Evolutionary conservation across 2,113 vertebrate genomes (phyloP).

Genomic region (Mobula birostris): DNA sequence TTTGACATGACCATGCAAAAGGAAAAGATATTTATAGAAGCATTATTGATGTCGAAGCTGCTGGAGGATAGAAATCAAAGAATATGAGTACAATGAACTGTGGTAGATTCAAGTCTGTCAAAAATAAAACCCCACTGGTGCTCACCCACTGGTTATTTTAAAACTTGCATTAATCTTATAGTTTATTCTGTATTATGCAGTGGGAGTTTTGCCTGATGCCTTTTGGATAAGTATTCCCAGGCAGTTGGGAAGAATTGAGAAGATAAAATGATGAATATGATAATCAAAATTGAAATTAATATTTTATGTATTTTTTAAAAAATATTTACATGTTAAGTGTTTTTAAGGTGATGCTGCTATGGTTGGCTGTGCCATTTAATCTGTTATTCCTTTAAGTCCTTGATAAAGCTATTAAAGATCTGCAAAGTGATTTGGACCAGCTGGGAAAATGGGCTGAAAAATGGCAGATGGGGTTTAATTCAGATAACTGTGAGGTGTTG

Average conservation of each 20-base stretch:
- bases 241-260: not conserved
- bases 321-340: not conserved
- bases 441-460: too few species aligned
- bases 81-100: not conserved
- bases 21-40: not conserved
- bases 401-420: not conserved
- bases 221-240: not conserved
- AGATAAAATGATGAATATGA: not conserved
- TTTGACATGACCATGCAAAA: not conserved
- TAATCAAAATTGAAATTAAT: not conserved
- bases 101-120: not conserved
- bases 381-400: not conserved
- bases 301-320: not conserved
- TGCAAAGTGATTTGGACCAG: too few species aligned
- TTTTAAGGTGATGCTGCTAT: not conserved
- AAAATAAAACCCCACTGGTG: not conserved
- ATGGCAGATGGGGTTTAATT: too few species aligned
- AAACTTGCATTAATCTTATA: not conserved
- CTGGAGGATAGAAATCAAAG: not conserved
- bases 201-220: not conserved
- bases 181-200: not conserved
- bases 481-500: too few species aligned
- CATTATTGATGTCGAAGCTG: not conserved
- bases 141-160: not conserved
- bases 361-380: not conserved